Evolutionary conservation across 2,888 invertebrate genomes (phyloP).

Genomic region (Epistrophella euchroma): DNA sequence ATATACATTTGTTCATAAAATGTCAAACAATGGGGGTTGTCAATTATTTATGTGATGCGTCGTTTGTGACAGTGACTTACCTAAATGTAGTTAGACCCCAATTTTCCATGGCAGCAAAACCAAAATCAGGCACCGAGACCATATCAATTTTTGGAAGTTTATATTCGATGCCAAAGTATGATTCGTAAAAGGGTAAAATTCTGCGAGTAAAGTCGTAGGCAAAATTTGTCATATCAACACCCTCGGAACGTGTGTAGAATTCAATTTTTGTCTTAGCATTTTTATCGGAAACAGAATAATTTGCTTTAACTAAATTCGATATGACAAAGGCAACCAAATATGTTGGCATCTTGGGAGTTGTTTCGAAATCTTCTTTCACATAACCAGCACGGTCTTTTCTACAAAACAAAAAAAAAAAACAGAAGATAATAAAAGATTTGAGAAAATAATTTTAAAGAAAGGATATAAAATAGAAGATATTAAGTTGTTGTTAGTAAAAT

Average conservation of each 20-base stretch:
- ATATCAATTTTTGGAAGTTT: constrained; percentile 88
- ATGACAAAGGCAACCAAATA: constrained; percentile 89
- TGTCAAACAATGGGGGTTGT: constrained; percentile 54
- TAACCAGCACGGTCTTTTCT: constrained; percentile 84
- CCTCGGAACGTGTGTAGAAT: constrained; percentile 82
- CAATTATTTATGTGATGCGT: constrained; percentile 7
- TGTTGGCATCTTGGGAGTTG: constrained; percentile 89
- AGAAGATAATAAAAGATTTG: no score
- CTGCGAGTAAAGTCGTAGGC: constrained; percentile 86
- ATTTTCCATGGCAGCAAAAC: constrained; percentile 90
- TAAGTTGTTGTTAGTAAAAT: no score
- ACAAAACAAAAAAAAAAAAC: constrained; percentile 4
- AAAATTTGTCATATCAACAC: constrained; percentile 83
- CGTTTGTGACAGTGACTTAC: no score
- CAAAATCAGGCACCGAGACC: constrained; percentile 89
- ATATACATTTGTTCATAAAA: not conserved
- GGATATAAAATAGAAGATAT: no score
- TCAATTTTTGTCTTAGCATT: constrained; percentile 81
- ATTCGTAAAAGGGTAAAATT: constrained; percentile 87
- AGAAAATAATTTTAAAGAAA: no score
- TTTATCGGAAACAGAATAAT: constrained; percentile 79
- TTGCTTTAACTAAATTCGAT: constrained; percentile 84
- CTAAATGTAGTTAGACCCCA: constrained; percentile 87
- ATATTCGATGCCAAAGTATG: constrained; percentile 87
- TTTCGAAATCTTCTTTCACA: constrained; percentile 87